phyloP scores from a whole-genome alignment of 2,113 vertebrate genomes.

The Etheostoma spectabile region DNA sequence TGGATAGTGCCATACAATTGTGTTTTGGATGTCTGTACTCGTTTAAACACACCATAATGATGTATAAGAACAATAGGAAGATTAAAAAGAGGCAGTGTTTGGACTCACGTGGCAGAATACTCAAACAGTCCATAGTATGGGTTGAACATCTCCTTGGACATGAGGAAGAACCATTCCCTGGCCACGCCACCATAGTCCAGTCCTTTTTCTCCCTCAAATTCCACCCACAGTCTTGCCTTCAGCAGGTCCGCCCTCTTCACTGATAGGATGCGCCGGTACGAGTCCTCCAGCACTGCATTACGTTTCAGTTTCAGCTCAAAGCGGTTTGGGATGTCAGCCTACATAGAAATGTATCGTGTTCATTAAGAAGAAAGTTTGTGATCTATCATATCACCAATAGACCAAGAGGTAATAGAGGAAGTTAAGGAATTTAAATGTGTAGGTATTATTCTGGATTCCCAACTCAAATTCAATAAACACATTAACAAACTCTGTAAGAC shows the following conservation, averaged over 20 bases:
- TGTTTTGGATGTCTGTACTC: neutral
- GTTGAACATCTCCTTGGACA: conserved; percentile 99
- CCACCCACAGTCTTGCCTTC: conserved; percentile 97
- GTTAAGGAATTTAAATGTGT: no score
- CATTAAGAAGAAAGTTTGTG: neutral
- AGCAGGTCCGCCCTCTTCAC: conserved; percentile 93
- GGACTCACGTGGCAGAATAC: conserved; percentile 97
- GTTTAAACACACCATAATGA: neutral
- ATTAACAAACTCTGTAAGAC: no score
- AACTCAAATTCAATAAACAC: no score
- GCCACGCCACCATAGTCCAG: conserved; percentile 97
- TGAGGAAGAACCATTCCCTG: conserved; percentile 98
- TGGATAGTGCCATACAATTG: neutral
- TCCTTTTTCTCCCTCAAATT: conserved; percentile 98
- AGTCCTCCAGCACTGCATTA: conserved; percentile 93
- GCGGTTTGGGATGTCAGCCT: conserved; percentile 97
- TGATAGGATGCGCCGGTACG: conserved; percentile 92
- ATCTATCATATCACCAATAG: neutral
- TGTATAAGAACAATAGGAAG: no score
- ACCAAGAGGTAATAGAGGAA: no score
- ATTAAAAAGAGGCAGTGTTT: conserved; percentile 10
- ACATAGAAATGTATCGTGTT: neutral
- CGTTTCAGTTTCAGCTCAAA: conserved; percentile 96
- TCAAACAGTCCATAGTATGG: conserved; percentile 98
- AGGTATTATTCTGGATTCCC: no score